Conservation (phyloP, 2,113 vertebrate genomes). For the Notothenia coriiceps region DNA sequence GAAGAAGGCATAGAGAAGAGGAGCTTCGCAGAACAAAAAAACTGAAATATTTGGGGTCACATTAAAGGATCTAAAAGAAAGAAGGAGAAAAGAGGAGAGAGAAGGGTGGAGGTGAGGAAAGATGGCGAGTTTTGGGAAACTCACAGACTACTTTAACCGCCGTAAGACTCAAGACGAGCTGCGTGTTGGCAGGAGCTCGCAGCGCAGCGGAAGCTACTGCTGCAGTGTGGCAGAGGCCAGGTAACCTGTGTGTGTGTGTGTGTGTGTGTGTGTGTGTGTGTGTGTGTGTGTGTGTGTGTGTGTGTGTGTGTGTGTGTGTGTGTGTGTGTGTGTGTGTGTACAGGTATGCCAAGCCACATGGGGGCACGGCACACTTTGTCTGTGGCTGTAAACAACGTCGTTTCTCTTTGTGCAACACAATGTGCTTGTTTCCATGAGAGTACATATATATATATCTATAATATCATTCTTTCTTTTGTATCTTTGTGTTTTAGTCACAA, state of each 20-base stretch:
- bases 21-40: slow-evolving; percentile 18
- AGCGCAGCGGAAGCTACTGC: slow-evolving; percentile 90
- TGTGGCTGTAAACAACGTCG: slow-evolving; percentile 10
- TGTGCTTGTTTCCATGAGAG: slow-evolving; percentile 5
- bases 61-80: neutral
- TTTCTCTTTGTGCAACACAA: slow-evolving; percentile 6
- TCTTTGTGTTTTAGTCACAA: neutral
- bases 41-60: neutral
- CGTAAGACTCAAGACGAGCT: slow-evolving; percentile 92
- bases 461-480: neutral
- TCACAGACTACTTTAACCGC: slow-evolving; percentile 93
- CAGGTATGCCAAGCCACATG: slow-evolving; percentile 17
- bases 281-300: slow-evolving; percentile 9
- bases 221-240: slow-evolving; percentile 91
- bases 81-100: neutral
- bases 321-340: slow-evolving; percentile 13
- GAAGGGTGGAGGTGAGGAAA: slow-evolving; percentile 43
- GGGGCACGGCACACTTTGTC: slow-evolving; percentile 14
- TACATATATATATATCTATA: no score
- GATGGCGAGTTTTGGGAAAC: slow-evolving; percentile 94
- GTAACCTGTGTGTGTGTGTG: slow-evolving; percentile 75
- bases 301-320: slow-evolving; percentile 25
- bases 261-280: slow-evolving; percentile 25
- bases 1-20: slow-evolving; percentile 32
- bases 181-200: slow-evolving; percentile 81